Base-by-base conservation (phyloP, 2,113 vertebrate genomes). In the Neoarius graeffei region DNA sequence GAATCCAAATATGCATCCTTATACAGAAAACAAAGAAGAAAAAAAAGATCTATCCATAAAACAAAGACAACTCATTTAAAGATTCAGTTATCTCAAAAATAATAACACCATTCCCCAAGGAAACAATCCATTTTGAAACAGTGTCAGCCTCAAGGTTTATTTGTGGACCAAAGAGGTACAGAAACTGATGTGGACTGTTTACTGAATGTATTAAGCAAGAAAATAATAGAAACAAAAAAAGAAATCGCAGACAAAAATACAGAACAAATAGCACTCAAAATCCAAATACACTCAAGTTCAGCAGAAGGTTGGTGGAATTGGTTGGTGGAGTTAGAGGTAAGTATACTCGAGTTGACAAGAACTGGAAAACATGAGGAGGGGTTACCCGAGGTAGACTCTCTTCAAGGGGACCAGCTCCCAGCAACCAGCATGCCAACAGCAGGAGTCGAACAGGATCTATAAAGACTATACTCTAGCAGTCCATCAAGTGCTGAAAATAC, bases 1-100 rank as follows among this genome's bases (percentile, higher is more conserved):
- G 48, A 84, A 77, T 77, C 50, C 30, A 67, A 66, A 83, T 88
- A 42, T 64, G 50, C n/a, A 84, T 54, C 1, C 69, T 77, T 35
- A 42, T 57, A 73, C 42, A 48, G 57, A 30, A 54, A 62, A 77
- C 27, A 88, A 66, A 62, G 48, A 79, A 77, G 35, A 42, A 50
- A 71, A 83, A 2, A 59, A 59, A 5, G 4, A 52, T 20, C 50
- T 50, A 35, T 77, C 42, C n/a, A 14, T 87, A 30, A 87, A 25
- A 35, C 64, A 42, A 74, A 50, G 35, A 35, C 66, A 71, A 50
- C 23, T 48, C 1, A 59, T 20, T 80, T 56, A 80, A 77, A 85
- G 9, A 56, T 60, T 85, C 52, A 35, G 27, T 59, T 73, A 85
- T 57, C 19, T 54, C 48, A 84, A 76, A 77, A 17, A n/a, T 77